Base-by-base conservation (phyloP, 2,797 vertebrate genomes). In the Gallinago stenura region DNA sequence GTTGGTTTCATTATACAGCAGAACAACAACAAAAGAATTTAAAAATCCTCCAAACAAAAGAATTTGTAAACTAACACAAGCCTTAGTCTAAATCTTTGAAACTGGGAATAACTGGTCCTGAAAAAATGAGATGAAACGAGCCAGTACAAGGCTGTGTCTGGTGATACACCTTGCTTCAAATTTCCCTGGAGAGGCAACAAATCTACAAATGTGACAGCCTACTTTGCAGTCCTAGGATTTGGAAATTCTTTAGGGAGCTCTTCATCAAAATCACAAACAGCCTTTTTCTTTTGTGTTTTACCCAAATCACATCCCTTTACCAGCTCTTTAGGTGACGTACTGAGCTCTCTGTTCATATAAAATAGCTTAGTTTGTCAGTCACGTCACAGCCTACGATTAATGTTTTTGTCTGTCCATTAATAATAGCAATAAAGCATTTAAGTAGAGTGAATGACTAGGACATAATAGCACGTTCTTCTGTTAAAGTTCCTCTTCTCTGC, bases 361-460 rank as follows among this genome's bases (percentile, higher is more conserved):
- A 95, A 84, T n/a, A 64, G 33, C 37, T 89, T 12, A 6, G 43
- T 80, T 76, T 94, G 73, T 87, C 90, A 78, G 66, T 72, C 71
- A 21, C 26, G 9, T 77, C 75, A 6, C 33, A 83, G 80, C 26
- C 70, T 53, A 0, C 46, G 68, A 87, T 82, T 82, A 90, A 60
- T 64, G 60, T 14, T 90, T n/a, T 85, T 84, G 77, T 26, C 96
- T 95, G 78, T 43, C 86, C 86, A 61, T 95, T 95, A 89, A 84
- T 33, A 80, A 75, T 12, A 76, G 80, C 80, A 91, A 69, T 87
- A 89, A 88, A 72, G 73, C 75, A 33, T 82, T 82, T 90, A 68
- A 83, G 73, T 25, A 41, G 85, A 82, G 48, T 73, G 70, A 87
- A 73, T 43, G 62, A 64, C 73, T 50, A 31, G 70, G 51, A 66